Conservation (phyloP, 2,888 invertebrate genomes). For the Campoplex nolae region DNA sequence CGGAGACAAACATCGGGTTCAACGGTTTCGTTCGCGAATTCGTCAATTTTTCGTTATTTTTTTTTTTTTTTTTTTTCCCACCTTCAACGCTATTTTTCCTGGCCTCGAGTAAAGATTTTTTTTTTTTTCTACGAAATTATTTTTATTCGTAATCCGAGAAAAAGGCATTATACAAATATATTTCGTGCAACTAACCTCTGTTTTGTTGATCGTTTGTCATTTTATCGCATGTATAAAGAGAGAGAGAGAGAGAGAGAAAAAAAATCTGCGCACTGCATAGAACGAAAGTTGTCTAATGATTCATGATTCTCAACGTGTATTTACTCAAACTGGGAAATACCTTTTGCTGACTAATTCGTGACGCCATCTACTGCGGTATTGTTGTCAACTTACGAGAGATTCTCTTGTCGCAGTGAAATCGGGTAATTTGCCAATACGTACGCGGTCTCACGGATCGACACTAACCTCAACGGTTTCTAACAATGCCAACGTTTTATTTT, state of each 20-base stretch:
- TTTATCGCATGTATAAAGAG: neutral
- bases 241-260: no score
- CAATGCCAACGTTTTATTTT: neutral
- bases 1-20: constrained; percentile 14
- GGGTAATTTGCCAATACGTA: neutral
- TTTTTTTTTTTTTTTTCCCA: neutral
- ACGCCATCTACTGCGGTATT: constrained; percentile 1
- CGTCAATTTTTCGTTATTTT: neutral
- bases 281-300: neutral
- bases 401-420: neutral
- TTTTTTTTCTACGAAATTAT: neutral
- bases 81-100: neutral
- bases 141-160: no score
- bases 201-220: neutral
- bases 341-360: constrained; percentile 21
- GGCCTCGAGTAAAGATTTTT: no score
- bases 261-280: neutral
- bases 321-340: neutral
- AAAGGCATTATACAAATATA: neutral
- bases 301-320: neutral
- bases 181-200: neutral
- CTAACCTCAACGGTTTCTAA: neutral
- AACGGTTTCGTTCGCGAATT: neutral
- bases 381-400: neutral
- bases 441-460: neutral